Base-by-base conservation (phyloP, 2,797 vertebrate species). In the Argentina silus region DNA sequence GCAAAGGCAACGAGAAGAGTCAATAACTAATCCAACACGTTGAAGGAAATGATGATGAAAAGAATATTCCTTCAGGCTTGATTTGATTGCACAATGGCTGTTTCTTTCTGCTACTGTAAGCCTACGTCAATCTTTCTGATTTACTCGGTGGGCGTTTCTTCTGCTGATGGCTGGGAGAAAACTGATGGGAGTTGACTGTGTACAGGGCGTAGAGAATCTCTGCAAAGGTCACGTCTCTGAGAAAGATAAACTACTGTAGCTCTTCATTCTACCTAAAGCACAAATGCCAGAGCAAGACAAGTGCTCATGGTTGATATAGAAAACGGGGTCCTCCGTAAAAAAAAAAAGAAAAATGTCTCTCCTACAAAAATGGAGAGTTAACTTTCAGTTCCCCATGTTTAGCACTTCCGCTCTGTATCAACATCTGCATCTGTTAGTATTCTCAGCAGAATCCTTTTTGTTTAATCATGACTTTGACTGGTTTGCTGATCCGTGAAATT, bases 401-500 rank as follows among this genome's bases (percentile, higher is more conserved):
- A 56, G 21, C 3, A 59, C 17, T 23, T 59, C 62, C 45, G 44
- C 23, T 63, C 44, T 51, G 23, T 71, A 77, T 68, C 36, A 36
- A 15, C 70, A 77, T 72, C 21, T 59, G 53, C 53, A 73, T 43
- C 14, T n/a, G 42, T 55, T 76, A 70, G 61, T 47, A 65, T 73
- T 59, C 60, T n/a, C n/a, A 42, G 53, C 23, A 51, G 14, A 55
- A 69, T n/a, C 19, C 14, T 17, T 53, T 67, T 21, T 65, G 60
- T 72, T 80, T 66, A 78, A 70, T 77, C 51, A 70, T 67, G 76
- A 72, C 71, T 78, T 65, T 74, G 69, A 77, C 74, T 69, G 23
- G 47, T 51, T 62, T 77, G 44, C 75, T 72, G 81, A 81, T 72
- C 77, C 75, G 15, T 78, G 60, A 71, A 78, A 74, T 75, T 64